Percentiles rank a stretch among this genome's conserved stretches.
phyloP scores from a whole-genome alignment of 2,113 vertebrate genomes.

The Platichthys stellatus region DNA sequence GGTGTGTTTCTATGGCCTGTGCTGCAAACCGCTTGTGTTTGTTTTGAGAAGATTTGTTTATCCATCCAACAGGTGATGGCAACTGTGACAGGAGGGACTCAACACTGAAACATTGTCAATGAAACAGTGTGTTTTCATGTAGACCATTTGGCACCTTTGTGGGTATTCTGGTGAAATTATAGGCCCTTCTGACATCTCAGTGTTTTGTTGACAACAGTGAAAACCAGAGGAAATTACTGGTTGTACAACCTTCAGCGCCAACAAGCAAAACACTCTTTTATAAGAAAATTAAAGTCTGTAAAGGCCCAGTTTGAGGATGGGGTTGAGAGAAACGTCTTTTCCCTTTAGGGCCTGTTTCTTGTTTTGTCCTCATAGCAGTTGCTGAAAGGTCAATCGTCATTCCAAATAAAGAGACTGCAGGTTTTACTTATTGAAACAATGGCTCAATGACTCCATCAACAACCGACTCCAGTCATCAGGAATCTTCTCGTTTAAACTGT shows the following conservation, averaged over 20 bases:
- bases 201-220: slow-evolving; percentile 16
- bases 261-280: slow-evolving; percentile 8
- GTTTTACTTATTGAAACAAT: no score
- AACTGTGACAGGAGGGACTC: slow-evolving; percentile 27
- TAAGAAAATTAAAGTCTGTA: neutral
- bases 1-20: no score
- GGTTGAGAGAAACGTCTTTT: neutral
- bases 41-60: slow-evolving; percentile 27
- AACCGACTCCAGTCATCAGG: no score
- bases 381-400: no score
- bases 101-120: neutral
- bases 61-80: slow-evolving; percentile 1
- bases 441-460: neutral
- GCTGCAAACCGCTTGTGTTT: neutral
- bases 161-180: slow-evolving; percentile 36
- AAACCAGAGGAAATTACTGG: slow-evolving; percentile 18
- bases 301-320: neutral
- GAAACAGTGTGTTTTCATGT: slow-evolving; percentile 15
- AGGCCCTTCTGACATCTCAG: slow-evolving; percentile 7
- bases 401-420: no score
- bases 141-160: neutral
- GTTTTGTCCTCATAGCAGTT: no score
- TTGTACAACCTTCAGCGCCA: slow-evolving; percentile 9
- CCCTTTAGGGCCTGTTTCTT: no score
- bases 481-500: neutral